Conservation (phyloP, 2,113 vertebrate species). For the Papio anubis region DNA sequence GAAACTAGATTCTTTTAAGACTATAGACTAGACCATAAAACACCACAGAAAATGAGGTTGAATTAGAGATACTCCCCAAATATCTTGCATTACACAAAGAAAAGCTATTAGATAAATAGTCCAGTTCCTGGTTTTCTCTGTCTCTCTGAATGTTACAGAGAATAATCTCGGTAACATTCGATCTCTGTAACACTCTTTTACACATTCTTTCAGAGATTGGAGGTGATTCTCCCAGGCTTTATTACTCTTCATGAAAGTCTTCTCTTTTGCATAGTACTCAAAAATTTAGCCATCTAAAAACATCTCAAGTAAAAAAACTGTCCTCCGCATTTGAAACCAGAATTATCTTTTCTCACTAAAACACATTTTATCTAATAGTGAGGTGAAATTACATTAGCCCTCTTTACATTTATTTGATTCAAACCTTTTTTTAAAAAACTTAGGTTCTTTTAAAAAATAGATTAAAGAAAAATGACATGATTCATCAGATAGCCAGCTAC, state of each 20-base stretch:
- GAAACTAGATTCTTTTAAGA: neutral
- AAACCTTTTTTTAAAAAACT: neutral
- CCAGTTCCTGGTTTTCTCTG: neutral
- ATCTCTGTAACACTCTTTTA: neutral
- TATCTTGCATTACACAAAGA: neutral
- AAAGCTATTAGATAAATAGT: neutral
- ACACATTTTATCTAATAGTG: neutral
- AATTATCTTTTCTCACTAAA: neutral
- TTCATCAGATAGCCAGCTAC: neutral
- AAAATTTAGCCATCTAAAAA: neutral
- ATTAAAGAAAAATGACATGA: neutral
- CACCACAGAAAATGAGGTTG: neutral
- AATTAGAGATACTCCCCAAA: neutral
- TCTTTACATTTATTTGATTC: slow-evolving; percentile 21
- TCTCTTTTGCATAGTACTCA: neutral
- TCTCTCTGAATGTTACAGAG: neutral
- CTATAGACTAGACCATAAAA: neutral
- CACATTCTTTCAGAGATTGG: neutral
- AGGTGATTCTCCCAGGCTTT: neutral
- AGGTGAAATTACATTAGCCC: neutral
- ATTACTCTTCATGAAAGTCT: neutral
- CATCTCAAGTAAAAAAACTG: neutral
- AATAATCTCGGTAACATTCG: neutral
- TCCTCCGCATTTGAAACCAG: neutral
- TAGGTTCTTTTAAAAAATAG: neutral